Evolutionary conservation across 1,140 invertebrate genomes (phyloP).

Genomic region (Procambarus clarkii): DNA sequence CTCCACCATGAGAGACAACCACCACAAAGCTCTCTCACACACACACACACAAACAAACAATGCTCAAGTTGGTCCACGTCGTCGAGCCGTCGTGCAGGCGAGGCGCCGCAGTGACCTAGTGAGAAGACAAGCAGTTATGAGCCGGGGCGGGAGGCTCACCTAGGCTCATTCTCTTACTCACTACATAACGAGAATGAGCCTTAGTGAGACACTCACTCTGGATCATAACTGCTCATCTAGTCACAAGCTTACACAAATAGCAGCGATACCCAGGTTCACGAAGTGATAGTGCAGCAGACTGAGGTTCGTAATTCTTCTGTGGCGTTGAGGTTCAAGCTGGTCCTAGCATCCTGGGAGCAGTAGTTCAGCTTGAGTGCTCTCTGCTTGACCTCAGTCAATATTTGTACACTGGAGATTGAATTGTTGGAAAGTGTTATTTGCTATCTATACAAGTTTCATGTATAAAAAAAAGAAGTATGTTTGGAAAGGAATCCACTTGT

Average conservation of each 20-base stretch:
- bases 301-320: neutral
- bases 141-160: conserved; percentile 24
- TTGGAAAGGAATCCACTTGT: no score
- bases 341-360: no score
- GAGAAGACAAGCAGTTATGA: conserved; percentile 32
- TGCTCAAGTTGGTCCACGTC: conserved; percentile 45
- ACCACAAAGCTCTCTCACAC: neutral
- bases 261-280: neutral
- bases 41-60: conserved; percentile 20
- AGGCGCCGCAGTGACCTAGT: neutral
- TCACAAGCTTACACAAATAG: conserved; percentile 28
- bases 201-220: conserved; percentile 12
- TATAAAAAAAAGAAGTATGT: no score
- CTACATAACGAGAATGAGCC: neutral
- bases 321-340: neutral
- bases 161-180: neutral
- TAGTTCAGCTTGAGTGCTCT: no score
- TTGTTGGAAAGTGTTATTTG: neutral
- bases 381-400: no score
- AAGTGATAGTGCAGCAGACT: neutral
- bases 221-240: conserved; percentile 61
- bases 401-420: neutral
- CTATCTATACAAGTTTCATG: no score
- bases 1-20: conserved; percentile 22
- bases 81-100: neutral